phyloP scores from a whole-genome alignment of 2,113 vertebrate species.

The Prolemur simus region DNA sequence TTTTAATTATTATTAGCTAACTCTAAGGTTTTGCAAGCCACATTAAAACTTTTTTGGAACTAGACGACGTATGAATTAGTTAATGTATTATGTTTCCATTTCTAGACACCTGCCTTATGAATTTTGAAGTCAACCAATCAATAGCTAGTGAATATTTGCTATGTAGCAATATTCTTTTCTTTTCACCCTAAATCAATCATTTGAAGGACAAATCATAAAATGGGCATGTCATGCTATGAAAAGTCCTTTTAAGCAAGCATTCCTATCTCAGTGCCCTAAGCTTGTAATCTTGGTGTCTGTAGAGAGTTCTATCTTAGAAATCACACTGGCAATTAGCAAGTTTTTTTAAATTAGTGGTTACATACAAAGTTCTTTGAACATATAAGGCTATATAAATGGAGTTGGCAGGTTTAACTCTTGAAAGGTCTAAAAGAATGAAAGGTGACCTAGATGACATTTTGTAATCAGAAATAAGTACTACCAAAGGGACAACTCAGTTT shows the following conservation, averaged over 20 bases:
- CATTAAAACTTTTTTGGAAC: neutral
- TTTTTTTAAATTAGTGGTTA: neutral
- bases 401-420: neutral
- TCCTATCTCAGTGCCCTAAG: neutral
- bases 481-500: neutral
- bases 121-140: neutral
- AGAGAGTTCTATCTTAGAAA: neutral
- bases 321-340: neutral
- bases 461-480: neutral
- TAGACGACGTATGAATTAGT: neutral
- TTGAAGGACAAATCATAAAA: neutral
- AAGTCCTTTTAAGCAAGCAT: neutral
- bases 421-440: neutral
- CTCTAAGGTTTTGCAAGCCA: neutral
- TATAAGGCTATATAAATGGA: neutral
- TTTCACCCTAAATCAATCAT: neutral
- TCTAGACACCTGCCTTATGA: neutral
- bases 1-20: conserved; percentile 5
- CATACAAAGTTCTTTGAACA: neutral
- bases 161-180: neutral
- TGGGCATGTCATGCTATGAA: neutral
- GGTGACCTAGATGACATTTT: neutral
- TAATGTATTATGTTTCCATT: neutral
- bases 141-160: neutral
- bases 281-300: neutral